These are phyloP conservation scores for Patiria miniata DNA, from an alignment of 35 echinoderm and acorn worm genomes.

Conservation along the genomic window DNA sequence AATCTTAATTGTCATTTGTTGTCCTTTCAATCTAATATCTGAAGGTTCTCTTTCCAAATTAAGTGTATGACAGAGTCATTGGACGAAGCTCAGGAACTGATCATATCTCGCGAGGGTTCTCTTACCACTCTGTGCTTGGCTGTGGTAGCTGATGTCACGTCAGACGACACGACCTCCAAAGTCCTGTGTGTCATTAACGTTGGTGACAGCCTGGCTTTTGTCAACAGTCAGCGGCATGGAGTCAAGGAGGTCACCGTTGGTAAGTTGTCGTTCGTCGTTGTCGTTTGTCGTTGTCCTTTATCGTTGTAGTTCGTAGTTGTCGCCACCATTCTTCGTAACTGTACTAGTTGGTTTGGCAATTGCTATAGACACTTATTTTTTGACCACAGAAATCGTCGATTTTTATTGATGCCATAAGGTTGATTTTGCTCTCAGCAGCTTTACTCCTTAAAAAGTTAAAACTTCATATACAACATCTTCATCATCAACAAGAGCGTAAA, in stretches of 20 bases:
- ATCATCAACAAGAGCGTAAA: too few relatives aligned
- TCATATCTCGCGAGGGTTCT: conserved; percentile 4
- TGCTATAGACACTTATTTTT: too few relatives aligned
- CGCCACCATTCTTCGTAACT: too few relatives aligned
- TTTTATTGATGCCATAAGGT: too few relatives aligned
- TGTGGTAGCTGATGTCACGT: conserved; percentile 31
- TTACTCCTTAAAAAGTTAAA: too few relatives aligned
- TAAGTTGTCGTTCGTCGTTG: background rate
- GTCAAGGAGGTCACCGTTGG: conserved; percentile 60
- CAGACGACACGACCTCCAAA: conserved; percentile 7
- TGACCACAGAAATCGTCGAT: too few relatives aligned
- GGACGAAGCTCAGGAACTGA: conserved; percentile 38
- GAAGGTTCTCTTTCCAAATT: background rate
- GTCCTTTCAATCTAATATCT: too few relatives aligned
- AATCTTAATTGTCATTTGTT: too few relatives aligned
- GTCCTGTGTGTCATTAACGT: conserved; percentile 49
- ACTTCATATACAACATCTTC: too few relatives aligned
- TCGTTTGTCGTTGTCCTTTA: background rate
- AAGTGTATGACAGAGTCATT: conserved; percentile 34
- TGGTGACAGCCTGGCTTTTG: conserved; percentile 59
- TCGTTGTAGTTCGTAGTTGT: background rate
- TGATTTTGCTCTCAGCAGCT: too few relatives aligned
- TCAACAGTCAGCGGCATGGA: conserved; percentile 40
- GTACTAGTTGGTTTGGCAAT: too few relatives aligned
- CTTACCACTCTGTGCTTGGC: conserved; percentile 49